A percentile compares a stretch with the other conserved stretches of the same genome.
phyloP scores from a whole-genome alignment of 2,888 invertebrate genomes.

The Argynnis bischoffii region DNA sequence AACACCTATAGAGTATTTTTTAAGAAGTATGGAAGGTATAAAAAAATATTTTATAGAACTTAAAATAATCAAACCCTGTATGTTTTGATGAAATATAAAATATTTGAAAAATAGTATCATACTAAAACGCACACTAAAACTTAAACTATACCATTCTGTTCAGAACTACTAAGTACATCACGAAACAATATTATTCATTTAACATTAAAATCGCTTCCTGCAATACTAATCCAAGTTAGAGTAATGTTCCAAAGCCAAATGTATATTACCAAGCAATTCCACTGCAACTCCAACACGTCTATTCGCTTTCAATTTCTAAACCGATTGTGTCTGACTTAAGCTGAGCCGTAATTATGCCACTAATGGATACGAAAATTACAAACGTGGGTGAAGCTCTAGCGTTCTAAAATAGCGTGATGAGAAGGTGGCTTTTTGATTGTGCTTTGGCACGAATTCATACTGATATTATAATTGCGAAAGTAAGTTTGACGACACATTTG shows the following conservation, averaged over 20 bases:
- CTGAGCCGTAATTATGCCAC: slow-evolving; percentile 36
- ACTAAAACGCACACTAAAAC: too few species aligned
- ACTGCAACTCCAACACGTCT: slow-evolving; percentile 36
- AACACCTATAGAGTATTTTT: too few species aligned
- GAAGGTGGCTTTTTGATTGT: slow-evolving; percentile 13
- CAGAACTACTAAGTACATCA: not conserved
- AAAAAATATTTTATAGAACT: too few species aligned
- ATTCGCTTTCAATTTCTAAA: slow-evolving; percentile 37
- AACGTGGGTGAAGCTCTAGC: slow-evolving; percentile 39
- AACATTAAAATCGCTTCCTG: slow-evolving; percentile 18
- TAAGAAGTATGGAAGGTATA: too few species aligned
- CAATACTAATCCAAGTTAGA: slow-evolving; percentile 31
- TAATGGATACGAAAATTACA: slow-evolving; percentile 35
- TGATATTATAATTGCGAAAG: not conserved
- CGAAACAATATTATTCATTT: slow-evolving; percentile 8
- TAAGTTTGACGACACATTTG: too few species aligned
- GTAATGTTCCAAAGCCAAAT: slow-evolving; percentile 35
- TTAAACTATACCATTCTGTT: too few species aligned
- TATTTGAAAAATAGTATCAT: too few species aligned
- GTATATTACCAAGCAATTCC: slow-evolving; percentile 40
- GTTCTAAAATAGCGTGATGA: slow-evolving; percentile 18
- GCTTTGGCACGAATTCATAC: slow-evolving; percentile 1
- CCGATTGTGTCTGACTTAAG: slow-evolving; percentile 37
- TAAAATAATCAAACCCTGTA: too few species aligned
- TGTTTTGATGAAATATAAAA: too few species aligned